These are phyloP conservation scores for Acipenser transmontanus DNA, from an alignment of 2,797 vertebrate species.

Conservation along the genomic window DNA sequence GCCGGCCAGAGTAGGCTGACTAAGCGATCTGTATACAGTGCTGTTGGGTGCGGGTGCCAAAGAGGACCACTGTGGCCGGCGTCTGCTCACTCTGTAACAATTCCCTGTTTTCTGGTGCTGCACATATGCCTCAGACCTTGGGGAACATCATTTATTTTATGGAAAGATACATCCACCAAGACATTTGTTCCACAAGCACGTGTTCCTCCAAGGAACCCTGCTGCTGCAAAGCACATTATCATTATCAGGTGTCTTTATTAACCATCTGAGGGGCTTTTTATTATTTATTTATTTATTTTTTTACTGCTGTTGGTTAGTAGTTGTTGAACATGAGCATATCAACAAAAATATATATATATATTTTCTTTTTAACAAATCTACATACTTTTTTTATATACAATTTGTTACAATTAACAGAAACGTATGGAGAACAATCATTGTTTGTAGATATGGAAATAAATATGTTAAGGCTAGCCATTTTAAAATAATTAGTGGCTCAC, in stretches of 20 bases:
- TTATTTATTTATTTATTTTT: too few species aligned
- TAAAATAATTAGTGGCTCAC: too few species aligned
- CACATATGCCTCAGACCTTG: conserved; percentile 35
- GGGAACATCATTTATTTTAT: conserved; percentile 24
- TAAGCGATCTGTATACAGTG: conserved; percentile 34
- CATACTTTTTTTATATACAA: not conserved
- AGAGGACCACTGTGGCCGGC: conserved; percentile 28
- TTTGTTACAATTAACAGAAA: too few species aligned
- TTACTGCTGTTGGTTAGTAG: too few species aligned
- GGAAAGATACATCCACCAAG: conserved; percentile 15
- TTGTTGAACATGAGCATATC: not conserved
- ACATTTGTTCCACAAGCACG: conserved; percentile 15
- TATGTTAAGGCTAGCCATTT: too few species aligned
- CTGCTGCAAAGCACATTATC: conserved; percentile 3
- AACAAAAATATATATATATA: not conserved
- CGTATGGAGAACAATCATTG: too few species aligned
- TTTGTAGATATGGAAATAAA: too few species aligned
- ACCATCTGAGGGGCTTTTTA: not conserved
- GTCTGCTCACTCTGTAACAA: conserved; percentile 31
- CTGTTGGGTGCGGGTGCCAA: conserved; percentile 31
- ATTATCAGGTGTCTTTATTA: conserved; percentile 12
- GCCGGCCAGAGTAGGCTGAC: conserved; percentile 42
- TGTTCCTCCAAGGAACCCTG: conserved; percentile 1
- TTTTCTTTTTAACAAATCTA: not conserved
- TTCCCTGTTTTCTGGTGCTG: conserved; percentile 23